A percentile compares a stretch with the other conserved stretches of the same genome.
These are phyloP conservation scores for Ranitomeya variabilis DNA, from an alignment of 2,113 vertebrate genomes.

Conservation along the genomic window DNA sequence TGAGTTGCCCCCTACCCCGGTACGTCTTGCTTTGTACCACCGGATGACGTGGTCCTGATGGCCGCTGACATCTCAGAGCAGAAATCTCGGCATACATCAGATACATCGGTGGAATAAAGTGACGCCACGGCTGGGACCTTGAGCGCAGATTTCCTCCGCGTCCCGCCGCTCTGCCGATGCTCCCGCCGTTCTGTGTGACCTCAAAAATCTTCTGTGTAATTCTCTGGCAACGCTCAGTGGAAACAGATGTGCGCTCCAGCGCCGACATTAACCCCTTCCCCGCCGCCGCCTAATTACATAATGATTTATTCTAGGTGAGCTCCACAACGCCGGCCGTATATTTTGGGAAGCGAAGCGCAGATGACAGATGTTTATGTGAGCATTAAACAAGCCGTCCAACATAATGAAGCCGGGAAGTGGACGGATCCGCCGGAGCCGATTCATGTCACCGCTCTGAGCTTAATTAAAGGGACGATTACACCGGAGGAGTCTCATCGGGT, in stretches of 20 bases:
- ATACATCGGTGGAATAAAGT: background rate
- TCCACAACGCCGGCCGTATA: slow-evolving; percentile 19
- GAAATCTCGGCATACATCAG: background rate
- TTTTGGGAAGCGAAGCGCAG: slow-evolving; percentile 1
- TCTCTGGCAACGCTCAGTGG: slow-evolving; percentile 11
- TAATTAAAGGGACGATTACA: background rate
- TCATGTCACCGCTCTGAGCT: background rate
- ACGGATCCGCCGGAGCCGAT: background rate
- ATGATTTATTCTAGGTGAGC: slow-evolving; percentile 34
- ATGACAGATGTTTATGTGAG: slow-evolving; percentile 26
- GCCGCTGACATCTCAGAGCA: background rate
- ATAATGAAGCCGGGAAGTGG: background rate
- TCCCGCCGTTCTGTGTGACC: slow-evolving; percentile 16
- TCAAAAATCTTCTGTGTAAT: slow-evolving; percentile 40
- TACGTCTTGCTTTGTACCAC: background rate
- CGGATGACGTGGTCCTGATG: background rate
- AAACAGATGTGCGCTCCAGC: slow-evolving; percentile 45
- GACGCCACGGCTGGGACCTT: background rate
- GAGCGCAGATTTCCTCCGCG: slow-evolving; percentile 1
- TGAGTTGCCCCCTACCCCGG: background rate
- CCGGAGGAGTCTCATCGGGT: too few species aligned
- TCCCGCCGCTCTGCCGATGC: background rate
- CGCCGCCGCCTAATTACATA: slow-evolving; percentile 11
- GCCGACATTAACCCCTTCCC: slow-evolving; percentile 16
- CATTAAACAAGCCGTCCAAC: slow-evolving; percentile 23